A percentile compares a stretch with the other conserved stretches of the same genome.
These are phyloP conservation scores for Drosophila obscura DNA, from an alignment of 1,140 invertebrate species.

Conservation along the genomic window DNA sequence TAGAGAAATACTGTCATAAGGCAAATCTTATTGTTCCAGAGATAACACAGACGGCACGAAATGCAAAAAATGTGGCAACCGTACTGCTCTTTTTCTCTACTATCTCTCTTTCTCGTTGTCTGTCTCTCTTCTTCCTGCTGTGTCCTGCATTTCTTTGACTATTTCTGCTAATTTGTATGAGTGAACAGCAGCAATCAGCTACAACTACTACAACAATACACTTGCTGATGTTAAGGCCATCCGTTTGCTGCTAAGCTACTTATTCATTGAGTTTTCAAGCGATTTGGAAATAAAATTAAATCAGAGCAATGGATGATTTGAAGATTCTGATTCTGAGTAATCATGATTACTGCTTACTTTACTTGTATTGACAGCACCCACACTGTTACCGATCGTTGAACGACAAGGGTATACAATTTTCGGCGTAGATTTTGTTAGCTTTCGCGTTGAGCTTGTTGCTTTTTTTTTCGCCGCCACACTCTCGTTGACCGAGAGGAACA, in stretches of 20 bases:
- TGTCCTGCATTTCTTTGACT: conserved; percentile 41
- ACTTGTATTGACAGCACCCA: too few relatives aligned
- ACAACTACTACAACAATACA: too few relatives aligned
- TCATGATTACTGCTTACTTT: too few relatives aligned
- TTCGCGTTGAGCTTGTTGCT: conserved; percentile 8
- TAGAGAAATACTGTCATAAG: conserved; percentile 20
- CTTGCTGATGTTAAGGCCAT: too few relatives aligned
- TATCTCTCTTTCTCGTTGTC: neutral
- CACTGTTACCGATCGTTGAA: too few relatives aligned
- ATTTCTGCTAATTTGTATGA: conserved; percentile 57
- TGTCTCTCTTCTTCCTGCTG: neutral
- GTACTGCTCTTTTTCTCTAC: neutral
- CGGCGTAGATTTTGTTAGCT: conserved; percentile 36
- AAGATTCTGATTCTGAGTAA: too few relatives aligned
- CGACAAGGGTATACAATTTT: too few relatives aligned
- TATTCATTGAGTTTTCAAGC: too few relatives aligned
- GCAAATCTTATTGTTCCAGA: conserved; percentile 36
- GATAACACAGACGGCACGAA: conserved; percentile 44
- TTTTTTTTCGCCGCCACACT: conserved; percentile 19
- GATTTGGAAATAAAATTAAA: too few relatives aligned
- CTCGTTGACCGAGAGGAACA: neutral
- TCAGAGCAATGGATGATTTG: too few relatives aligned
- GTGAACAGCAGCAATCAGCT: conserved; percentile 29
- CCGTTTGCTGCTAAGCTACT: too few relatives aligned
- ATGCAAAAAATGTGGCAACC: conserved; percentile 13